These are phyloP conservation scores for Schizopygopsis malacanthus DNA, from an alignment of 2,797 vertebrate genomes.

Conservation along the genomic window DNA sequence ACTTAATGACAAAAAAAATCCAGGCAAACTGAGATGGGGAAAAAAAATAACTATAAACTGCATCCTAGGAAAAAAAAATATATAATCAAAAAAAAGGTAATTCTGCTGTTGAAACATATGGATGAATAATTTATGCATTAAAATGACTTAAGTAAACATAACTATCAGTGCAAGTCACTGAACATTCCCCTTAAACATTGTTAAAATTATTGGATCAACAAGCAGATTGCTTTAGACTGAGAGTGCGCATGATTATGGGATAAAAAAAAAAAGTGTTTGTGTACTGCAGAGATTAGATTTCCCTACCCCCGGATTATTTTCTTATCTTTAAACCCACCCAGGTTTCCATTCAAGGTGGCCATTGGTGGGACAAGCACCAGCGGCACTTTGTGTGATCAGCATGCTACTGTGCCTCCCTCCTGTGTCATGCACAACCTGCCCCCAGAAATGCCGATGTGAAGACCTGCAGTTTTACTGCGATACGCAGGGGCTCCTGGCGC, in stretches of 20 bases:
- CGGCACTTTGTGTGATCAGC: conserved; percentile 97
- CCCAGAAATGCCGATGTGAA: conserved; percentile 99
- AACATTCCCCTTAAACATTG: not conserved
- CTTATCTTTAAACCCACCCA: conserved; percentile 86
- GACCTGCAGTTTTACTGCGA: conserved; percentile 99
- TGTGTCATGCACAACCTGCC: conserved; percentile 97
- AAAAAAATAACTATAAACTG: not conserved
- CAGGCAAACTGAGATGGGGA: not conserved
- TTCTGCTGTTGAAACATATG: not conserved
- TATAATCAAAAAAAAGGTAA: not conserved
- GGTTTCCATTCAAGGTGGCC: conserved; percentile 99
- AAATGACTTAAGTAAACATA: not conserved
- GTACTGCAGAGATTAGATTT: conserved; percentile 78
- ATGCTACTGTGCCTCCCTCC: conserved; percentile 97
- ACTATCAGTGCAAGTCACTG: not conserved
- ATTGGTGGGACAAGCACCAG: conserved; percentile 99
- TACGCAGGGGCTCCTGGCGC: conserved; percentile 97
- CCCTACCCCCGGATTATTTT: conserved; percentile 78
- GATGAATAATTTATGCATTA: not conserved
- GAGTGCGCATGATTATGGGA: not conserved
- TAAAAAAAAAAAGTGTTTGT: conserved; percentile 56
- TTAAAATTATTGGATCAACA: not conserved
- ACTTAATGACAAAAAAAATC: not conserved
- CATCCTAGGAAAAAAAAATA: not conserved
- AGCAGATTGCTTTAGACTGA: not conserved